These are phyloP conservation scores for Epinephelus awoara DNA, from an alignment of 2,797 vertebrate genomes.

Conservation along the genomic window DNA sequence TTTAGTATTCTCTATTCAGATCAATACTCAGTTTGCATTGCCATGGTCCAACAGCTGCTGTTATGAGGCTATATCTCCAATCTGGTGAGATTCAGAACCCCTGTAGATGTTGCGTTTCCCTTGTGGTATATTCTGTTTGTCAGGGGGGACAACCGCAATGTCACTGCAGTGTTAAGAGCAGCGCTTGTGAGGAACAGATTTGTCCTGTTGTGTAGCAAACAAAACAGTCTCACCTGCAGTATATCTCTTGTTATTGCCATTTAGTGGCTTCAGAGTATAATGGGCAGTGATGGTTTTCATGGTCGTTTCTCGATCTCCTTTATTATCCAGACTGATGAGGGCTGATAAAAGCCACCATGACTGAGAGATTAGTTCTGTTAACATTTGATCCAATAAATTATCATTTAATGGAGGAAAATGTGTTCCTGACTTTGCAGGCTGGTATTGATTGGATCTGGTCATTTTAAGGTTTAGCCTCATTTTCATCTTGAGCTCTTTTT, in stretches of 20 bases:
- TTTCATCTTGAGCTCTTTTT: conserved; percentile 15
- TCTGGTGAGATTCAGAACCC: conserved; percentile 6
- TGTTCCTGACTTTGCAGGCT: conserved; percentile 11
- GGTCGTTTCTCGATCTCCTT: conserved; percentile 2
- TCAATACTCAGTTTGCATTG: conserved; percentile 68
- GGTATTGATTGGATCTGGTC: conserved; percentile 29
- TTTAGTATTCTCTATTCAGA: conserved; percentile 39
- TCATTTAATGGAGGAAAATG: conserved; percentile 13
- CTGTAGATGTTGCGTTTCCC: conserved; percentile 39
- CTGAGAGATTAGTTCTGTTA: conserved; percentile 9
- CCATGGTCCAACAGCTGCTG: conserved; percentile 29
- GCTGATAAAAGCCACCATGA: conserved; percentile 15
- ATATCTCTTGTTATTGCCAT: conserved; percentile 28
- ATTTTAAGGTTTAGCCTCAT: conserved; percentile 21
- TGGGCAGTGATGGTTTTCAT: conserved; percentile 18
- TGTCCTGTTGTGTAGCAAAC: conserved; percentile 31
- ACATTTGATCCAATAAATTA: conserved; percentile 26
- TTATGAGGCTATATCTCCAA: conserved; percentile 33
- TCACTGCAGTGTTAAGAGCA: conserved; percentile 23
- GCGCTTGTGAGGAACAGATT: conserved; percentile 25
- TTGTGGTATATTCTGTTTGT: conserved; percentile 22
- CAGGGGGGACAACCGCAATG: conserved; percentile 2
- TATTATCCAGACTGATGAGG: conserved; percentile 25
- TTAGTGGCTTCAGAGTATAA: conserved; percentile 30
- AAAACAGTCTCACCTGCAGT: not conserved